Evolutionary conservation across 2,113 vertebrate species (phyloP).

Genomic region (Sakesphorus luctuosus): DNA sequence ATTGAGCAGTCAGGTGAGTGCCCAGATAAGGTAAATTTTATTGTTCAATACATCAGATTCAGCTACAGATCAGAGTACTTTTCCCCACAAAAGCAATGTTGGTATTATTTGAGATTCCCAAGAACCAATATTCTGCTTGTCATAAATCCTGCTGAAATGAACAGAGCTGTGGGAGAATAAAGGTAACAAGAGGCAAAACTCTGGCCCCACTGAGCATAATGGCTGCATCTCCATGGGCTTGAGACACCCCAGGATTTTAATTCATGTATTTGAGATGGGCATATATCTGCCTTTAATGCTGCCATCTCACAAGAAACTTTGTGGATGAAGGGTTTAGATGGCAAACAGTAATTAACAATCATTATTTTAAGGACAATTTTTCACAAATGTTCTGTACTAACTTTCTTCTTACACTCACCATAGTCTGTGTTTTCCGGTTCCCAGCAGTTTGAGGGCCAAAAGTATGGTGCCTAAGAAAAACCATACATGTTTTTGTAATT

Average conservation of each 20-base stretch:
- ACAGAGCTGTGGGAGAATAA: background rate
- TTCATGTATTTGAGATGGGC: background rate
- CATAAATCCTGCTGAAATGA: background rate
- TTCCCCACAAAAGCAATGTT: background rate
- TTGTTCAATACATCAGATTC: slow-evolving; percentile 8
- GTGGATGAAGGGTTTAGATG: background rate
- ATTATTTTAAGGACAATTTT: background rate
- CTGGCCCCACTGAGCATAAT: background rate
- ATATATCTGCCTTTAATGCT: background rate
- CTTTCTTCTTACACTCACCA: slow-evolving; percentile 72
- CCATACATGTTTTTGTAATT: background rate
- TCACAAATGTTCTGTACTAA: background rate
- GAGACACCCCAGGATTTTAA: background rate
- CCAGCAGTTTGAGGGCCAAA: slow-evolving; percentile 98
- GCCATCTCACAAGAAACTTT: background rate
- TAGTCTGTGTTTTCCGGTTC: slow-evolving; percentile 98
- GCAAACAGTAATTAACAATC: background rate
- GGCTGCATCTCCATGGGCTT: background rate
- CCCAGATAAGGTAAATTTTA: slow-evolving; percentile 23
- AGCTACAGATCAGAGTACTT: slow-evolving; percentile 7
- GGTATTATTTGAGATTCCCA: background rate
- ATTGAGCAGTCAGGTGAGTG: slow-evolving; percentile 16
- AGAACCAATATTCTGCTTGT: background rate
- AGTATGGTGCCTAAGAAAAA: slow-evolving; percentile 90
- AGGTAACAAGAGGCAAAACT: background rate